Evolutionary conservation across 2,888 invertebrate species (phyloP), one percentile per base, ranked within the genome.

Genomic region (Drosophila glabriapex): DNA sequence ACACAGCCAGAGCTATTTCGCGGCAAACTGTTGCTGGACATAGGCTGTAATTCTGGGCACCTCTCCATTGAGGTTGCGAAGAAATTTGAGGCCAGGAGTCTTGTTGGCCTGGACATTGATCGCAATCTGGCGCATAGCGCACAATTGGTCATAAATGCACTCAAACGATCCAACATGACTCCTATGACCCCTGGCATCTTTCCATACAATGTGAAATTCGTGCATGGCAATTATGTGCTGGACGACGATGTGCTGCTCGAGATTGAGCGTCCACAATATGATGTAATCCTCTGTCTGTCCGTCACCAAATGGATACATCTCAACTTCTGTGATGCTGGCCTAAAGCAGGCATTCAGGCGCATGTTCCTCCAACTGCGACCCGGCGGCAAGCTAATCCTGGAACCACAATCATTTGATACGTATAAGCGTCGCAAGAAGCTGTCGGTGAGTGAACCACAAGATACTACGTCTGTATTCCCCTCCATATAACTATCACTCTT

Each of bases 231-330:
- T 92, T 98, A 97, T 92, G 96, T 98, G 31, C 94, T 97, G 67
- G 96, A 96, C 49, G 95, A 95, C 82, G 97, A 98, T 89, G 94
- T 95, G 10, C 92, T 97, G 59, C 92, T 98, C 19, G 95, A 95
- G 61, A 94, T 95, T 54, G 96, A 97, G 91, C 95, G 95, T 74
- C 95, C 96, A 10, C 96, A 97, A 89, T 98, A 96, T 92, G 97
- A 98, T 93, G 94, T 96, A 5, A 97, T 98, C 76, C 93, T 98
- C 29, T 97, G 97, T 85, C 94, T 98, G 52, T 97, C 97, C 67
- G 95, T 98, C 29, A 97, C 98, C 5, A 98, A 98, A 92, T 98
- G 98, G 98, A 95, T 98, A 82, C 98, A 98, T 90, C 94, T 97
- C 33, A 98, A 98, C 93, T 97, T 96, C 94, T 97, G 98, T 16